Percentiles rank a stretch among this genome's conserved stretches.
phyloP scores from a whole-genome alignment of 2,797 vertebrate species.

The Clarias laeviceps region DNA sequence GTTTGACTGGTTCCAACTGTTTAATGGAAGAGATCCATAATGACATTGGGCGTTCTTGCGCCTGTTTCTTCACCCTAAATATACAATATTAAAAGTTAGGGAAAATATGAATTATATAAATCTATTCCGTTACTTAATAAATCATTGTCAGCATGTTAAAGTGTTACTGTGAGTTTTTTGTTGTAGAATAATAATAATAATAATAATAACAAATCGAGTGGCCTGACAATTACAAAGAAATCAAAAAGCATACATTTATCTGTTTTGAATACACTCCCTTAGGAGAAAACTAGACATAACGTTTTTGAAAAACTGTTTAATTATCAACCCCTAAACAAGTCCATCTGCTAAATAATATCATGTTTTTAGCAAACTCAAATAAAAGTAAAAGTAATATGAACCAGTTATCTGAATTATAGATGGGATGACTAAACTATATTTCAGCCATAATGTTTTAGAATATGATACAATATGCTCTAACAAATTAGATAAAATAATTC shows the following conservation, averaged over 20 bases:
- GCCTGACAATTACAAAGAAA: neutral
- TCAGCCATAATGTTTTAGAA: neutral
- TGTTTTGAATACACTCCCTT: no score
- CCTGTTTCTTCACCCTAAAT: conserved; percentile 84
- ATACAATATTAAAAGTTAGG: neutral
- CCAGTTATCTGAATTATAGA: neutral
- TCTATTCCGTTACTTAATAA: neutral
- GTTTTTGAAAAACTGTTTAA: neutral
- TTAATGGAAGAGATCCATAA: conserved; percentile 87
- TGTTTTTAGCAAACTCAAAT: neutral
- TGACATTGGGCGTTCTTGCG: conserved; percentile 88
- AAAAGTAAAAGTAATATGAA: neutral
- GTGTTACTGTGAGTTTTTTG: neutral
- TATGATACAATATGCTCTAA: neutral
- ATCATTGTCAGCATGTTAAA: neutral
- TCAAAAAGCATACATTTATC: no score
- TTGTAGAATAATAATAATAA: neutral
- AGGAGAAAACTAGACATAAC: no score
- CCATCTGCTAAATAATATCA: neutral
- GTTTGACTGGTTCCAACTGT: conserved; percentile 83
- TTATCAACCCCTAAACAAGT: neutral
- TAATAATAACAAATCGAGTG: neutral
- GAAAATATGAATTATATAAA: conserved; percentile 10
- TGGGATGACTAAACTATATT: neutral
- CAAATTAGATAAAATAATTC: neutral